Evolutionary conservation across 2,113 vertebrate genomes (phyloP).

Genomic region (Jaculus jaculus): DNA sequence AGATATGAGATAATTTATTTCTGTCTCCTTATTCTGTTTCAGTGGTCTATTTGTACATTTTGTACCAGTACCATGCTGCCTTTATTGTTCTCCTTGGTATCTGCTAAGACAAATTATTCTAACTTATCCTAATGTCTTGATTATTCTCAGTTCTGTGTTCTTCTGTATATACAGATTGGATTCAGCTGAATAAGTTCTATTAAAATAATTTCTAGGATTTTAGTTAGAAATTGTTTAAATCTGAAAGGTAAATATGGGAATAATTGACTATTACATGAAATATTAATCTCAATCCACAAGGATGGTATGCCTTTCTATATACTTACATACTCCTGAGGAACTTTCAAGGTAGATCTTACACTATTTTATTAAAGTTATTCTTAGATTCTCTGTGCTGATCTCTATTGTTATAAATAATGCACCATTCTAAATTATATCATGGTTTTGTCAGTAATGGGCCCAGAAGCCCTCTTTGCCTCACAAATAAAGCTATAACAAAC

Average conservation of each 20-base stretch:
- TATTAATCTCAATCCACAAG: background rate
- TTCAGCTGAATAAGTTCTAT: background rate
- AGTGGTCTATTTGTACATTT: background rate
- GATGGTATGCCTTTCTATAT: background rate
- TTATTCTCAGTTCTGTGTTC: background rate
- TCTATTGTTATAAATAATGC: background rate
- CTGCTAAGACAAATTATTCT: background rate
- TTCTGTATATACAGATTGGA: background rate
- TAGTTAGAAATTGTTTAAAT: background rate
- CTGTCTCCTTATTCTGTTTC: background rate
- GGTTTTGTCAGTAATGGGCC: background rate
- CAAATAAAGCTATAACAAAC: background rate
- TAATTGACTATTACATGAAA: background rate
- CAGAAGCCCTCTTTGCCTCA: background rate
- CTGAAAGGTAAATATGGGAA: background rate
- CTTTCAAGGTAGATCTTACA: background rate
- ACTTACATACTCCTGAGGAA: background rate
- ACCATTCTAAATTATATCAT: background rate
- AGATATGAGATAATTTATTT: background rate
- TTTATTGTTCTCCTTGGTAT: background rate
- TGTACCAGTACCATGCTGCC: background rate
- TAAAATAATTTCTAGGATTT: constrained; percentile 9
- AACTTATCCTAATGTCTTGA: background rate
- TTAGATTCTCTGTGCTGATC: background rate
- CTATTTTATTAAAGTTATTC: constrained; percentile 19